Conservation (phyloP, 2,888 invertebrate species). For the Mythimna albipuncta region DNA sequence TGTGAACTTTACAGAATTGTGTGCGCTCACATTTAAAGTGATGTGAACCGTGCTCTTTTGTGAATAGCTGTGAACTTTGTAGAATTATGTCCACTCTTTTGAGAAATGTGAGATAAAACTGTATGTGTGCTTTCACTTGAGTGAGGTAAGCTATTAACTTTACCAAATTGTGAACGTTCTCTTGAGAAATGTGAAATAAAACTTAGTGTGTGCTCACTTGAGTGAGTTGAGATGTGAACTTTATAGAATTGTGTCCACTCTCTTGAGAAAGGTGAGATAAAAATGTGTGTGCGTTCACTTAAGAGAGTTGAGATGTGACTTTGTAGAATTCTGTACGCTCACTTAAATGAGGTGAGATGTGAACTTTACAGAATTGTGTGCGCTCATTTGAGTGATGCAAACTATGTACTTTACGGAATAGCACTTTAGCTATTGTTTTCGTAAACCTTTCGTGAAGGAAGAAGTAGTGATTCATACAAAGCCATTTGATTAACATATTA, state of each 20-base stretch:
- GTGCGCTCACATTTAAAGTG: no score
- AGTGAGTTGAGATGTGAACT: not conserved
- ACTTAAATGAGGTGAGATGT: not conserved
- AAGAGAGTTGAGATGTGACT: not conserved
- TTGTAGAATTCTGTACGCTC: not conserved
- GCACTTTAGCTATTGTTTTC: not conserved
- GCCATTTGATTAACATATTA: conserved; percentile 20
- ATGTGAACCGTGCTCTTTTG: no score
- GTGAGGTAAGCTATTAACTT: not conserved
- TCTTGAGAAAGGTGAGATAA: not conserved
- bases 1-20: not conserved
- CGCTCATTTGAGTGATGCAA: not conserved
- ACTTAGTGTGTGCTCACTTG: conserved; percentile 4
- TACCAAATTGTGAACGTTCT: not conserved
- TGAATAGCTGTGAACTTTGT: not conserved
- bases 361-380: not conserved
- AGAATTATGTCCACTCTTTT: conserved; percentile 3
- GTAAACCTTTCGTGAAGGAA: not conserved
- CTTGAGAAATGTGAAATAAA: not conserved
- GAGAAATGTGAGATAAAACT: not conserved
- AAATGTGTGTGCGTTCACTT: conserved; percentile 3
- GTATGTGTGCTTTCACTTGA: conserved; percentile 4
- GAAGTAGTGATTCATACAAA: conserved; percentile 18
- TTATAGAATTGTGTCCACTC: not conserved
- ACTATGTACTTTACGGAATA: not conserved